Conservation (phyloP, 1,140 invertebrate species). For the Lepidurus apus region DNA sequence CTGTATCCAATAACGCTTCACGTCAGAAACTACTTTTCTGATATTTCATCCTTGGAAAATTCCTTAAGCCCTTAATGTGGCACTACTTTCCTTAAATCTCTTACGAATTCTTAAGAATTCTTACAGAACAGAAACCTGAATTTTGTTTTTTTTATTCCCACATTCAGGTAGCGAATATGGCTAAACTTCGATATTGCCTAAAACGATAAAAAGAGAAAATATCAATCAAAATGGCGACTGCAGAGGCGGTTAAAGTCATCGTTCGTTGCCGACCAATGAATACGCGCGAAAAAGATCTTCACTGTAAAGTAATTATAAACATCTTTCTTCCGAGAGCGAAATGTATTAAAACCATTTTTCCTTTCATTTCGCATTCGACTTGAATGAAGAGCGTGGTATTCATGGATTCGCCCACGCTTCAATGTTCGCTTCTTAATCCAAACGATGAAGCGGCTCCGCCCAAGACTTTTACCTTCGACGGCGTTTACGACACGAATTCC, state of each 20-base stretch:
- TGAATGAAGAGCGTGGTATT: constrained; percentile 60
- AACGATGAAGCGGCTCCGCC: constrained; percentile 54
- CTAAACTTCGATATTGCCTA: not conserved
- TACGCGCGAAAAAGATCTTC: constrained; percentile 61
- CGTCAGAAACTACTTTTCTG: too few species aligned
- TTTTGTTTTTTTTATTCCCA: not conserved
- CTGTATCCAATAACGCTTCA: too few species aligned
- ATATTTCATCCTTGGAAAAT: too few species aligned
- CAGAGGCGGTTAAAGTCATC: constrained; percentile 83
- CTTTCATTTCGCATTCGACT: constrained; percentile 34
- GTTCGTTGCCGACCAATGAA: constrained; percentile 88
- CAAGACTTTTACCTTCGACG: constrained; percentile 72
- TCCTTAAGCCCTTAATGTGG: too few species aligned
- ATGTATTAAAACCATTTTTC: constrained; percentile 39
- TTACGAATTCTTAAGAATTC: too few species aligned
- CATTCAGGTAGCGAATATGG: not conserved
- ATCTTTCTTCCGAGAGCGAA: not conserved
- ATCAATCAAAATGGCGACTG: constrained; percentile 39
- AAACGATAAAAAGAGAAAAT: not conserved
- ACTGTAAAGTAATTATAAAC: constrained; percentile 57
- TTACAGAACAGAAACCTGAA: too few species aligned
- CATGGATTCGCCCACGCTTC: constrained; percentile 53
- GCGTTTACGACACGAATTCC: constrained; percentile 51
- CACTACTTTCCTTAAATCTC: too few species aligned
- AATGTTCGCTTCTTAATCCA: constrained; percentile 51